Evolutionary conservation across 2,888 invertebrate genomes (phyloP).

Genomic region (Lingula anatina): DNA sequence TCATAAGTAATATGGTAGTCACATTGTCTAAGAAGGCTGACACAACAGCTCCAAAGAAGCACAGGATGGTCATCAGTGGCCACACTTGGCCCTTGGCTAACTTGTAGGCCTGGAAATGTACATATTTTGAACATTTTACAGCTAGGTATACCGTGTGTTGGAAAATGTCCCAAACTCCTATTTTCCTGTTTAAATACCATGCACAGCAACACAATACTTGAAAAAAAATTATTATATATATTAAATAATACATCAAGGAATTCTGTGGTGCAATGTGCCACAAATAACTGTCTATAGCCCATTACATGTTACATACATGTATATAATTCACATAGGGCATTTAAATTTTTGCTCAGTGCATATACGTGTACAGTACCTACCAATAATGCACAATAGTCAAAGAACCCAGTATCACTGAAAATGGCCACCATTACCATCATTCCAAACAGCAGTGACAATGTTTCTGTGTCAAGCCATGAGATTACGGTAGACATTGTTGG

Average conservation of each 20-base stretch:
- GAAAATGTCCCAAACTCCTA: background rate
- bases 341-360: background rate
- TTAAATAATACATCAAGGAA: no score
- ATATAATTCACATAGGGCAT: no score
- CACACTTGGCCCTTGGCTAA: slow-evolving; percentile 75
- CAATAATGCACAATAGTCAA: slow-evolving; percentile 77
- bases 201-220: no score
- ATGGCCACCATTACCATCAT: slow-evolving; percentile 91
- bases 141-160: no score
- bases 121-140: no score
- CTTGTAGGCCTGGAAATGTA: slow-evolving; percentile 55
- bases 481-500: slow-evolving; percentile 75
- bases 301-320: no score
- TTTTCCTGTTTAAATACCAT: background rate
- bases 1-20: slow-evolving; percentile 79
- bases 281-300: no score
- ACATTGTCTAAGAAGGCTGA: slow-evolving; percentile 85
- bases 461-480: slow-evolving; percentile 71
- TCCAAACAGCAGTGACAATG: slow-evolving; percentile 52
- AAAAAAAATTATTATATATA: no score
- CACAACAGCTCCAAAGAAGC: slow-evolving; percentile 71
- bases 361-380: slow-evolving; percentile 53
- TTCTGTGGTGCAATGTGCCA: no score
- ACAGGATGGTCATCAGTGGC: slow-evolving; percentile 77
- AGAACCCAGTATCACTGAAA: slow-evolving; percentile 82